These are phyloP conservation scores for Thaumetopoea pityocampa DNA, from an alignment of 1,140 invertebrate genomes.

Conservation along the genomic window DNA sequence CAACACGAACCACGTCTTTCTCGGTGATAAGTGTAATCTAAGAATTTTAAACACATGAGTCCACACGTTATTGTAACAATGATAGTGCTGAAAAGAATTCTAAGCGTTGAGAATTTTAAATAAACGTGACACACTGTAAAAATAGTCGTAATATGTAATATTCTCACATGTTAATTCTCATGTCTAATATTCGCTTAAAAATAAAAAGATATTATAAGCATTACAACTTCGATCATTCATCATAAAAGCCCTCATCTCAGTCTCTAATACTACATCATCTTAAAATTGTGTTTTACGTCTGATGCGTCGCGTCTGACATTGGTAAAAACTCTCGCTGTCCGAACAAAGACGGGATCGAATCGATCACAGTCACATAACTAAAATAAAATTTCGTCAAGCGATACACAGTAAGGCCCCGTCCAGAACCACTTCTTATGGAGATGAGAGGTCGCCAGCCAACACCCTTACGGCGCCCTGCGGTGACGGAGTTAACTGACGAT, in stretches of 20 bases:
- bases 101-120: too few species aligned
- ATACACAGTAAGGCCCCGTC: constrained; percentile 28
- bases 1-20: too few species aligned
- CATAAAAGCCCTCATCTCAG: constrained; percentile 37
- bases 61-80: too few species aligned
- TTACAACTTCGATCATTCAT: constrained; percentile 42
- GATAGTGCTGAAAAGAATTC: too few species aligned
- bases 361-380: constrained; percentile 69
- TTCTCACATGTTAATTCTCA: too few species aligned
- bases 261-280: constrained; percentile 45
- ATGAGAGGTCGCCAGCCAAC: constrained; percentile 38
- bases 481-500: constrained; percentile 31
- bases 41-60: too few species aligned
- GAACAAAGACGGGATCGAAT: constrained; percentile 63
- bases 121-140: too few species aligned
- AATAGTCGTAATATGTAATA: too few species aligned
- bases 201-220: constrained; percentile 34
- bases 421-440: constrained; percentile 39
- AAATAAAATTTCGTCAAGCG: constrained; percentile 63
- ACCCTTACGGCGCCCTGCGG: constrained; percentile 42
- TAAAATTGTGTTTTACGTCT: constrained; percentile 29
- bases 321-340: constrained; percentile 51
- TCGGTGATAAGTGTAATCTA: too few species aligned
- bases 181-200: too few species aligned
- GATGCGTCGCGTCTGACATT: constrained; percentile 8